These are phyloP conservation scores for Brassicogethes aeneus DNA, from an alignment of 2,888 invertebrate species.

Conservation along the genomic window DNA sequence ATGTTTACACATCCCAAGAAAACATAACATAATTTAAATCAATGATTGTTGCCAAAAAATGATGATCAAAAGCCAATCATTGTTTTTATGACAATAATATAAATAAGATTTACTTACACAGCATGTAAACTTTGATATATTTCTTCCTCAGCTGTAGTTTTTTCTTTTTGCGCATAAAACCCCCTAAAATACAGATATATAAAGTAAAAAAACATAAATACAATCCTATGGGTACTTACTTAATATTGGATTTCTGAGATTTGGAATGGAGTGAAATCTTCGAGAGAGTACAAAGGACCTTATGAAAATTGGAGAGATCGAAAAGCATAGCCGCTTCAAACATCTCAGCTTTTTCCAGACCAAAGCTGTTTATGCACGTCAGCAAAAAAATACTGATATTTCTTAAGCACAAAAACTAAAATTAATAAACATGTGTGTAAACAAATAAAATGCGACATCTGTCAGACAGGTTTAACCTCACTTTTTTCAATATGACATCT, in stretches of 20 bases:
- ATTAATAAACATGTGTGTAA: too few relatives aligned
- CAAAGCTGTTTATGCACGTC: slow-evolving; percentile 77
- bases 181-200: slow-evolving; percentile 56
- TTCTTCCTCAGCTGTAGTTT: slow-evolving; percentile 72
- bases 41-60: too few relatives aligned
- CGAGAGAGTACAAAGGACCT: slow-evolving; percentile 84
- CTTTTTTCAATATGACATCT: too few relatives aligned
- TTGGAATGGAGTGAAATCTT: slow-evolving; percentile 76
- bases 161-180: slow-evolving; percentile 59
- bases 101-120: too few relatives aligned
- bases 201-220: slow-evolving; percentile 5
- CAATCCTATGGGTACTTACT: slow-evolving; percentile 50
- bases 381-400: slow-evolving; percentile 91
- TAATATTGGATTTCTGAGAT: slow-evolving; percentile 56
- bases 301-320: slow-evolving; percentile 90
- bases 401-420: slow-evolving; percentile 89
- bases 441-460: too few relatives aligned
- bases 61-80: too few relatives aligned
- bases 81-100: too few relatives aligned
- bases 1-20: too few relatives aligned
- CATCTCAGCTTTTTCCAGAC: slow-evolving; percentile 74
- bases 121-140: slow-evolving; percentile 77
- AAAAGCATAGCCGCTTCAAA: slow-evolving; percentile 95
- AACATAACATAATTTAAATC: too few relatives aligned
- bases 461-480: too few relatives aligned